Conservation (phyloP, 2,888 invertebrate genomes). For the Drosophila mettleri region DNA sequence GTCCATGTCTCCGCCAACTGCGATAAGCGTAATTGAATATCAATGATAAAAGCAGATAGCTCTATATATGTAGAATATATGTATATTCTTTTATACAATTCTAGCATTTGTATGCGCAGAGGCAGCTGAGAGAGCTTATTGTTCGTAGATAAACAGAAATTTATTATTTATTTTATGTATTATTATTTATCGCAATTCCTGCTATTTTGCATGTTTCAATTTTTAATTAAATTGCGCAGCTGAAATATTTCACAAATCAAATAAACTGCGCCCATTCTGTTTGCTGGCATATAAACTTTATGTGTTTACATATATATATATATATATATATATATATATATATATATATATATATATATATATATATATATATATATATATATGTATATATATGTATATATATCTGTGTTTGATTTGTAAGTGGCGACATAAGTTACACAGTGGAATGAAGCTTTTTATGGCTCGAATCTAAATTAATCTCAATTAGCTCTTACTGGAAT, state of each 20-base stretch:
- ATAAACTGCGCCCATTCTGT: slow-evolving; percentile 21
- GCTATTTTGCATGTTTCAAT: slow-evolving; percentile 13
- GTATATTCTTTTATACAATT: slow-evolving; percentile 34
- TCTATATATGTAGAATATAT: background rate
- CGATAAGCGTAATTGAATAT: slow-evolving; percentile 73
- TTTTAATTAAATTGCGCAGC: slow-evolving; percentile 66
- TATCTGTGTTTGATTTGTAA: slow-evolving; percentile 59
- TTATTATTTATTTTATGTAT: slow-evolving; percentile 38
- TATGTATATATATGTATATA: background rate
- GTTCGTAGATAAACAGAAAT: slow-evolving; percentile 54
- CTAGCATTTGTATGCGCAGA: slow-evolving; percentile 34
- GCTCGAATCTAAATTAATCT: too few relatives aligned
- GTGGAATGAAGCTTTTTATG: too few relatives aligned
- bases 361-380: background rate
- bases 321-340: background rate
- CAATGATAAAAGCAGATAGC: slow-evolving; percentile 62
- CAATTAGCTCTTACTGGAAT: too few relatives aligned
- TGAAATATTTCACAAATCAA: slow-evolving; percentile 45
- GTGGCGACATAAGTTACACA: slow-evolving; percentile 30
- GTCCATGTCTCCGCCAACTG: slow-evolving; percentile 53
- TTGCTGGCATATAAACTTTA: background rate
- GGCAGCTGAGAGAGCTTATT: slow-evolving; percentile 40
- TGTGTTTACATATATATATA: background rate
- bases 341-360: background rate
- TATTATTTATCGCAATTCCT: slow-evolving; percentile 38